These are phyloP conservation scores for Tribolium castaneum DNA, from an alignment of 1,140 invertebrate genomes.

Conservation along the genomic window DNA sequence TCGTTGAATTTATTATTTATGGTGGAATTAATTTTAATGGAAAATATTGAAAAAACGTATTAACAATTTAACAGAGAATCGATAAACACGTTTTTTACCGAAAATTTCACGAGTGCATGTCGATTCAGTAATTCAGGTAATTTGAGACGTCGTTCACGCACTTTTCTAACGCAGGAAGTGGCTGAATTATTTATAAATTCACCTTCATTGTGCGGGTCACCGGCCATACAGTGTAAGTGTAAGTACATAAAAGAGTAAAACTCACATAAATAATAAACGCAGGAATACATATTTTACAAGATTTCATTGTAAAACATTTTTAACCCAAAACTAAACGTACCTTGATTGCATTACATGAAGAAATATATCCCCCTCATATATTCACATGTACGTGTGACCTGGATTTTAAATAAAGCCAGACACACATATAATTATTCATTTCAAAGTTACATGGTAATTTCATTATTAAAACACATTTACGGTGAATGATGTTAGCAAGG, in stretches of 20 bases:
- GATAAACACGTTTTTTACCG: too few species aligned
- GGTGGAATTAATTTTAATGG: background rate
- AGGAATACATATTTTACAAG: background rate
- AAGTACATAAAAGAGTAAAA: background rate
- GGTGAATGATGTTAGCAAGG: too few species aligned
- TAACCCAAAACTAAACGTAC: background rate
- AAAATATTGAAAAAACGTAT: background rate
- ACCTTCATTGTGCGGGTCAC: conserved; percentile 39
- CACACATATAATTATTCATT: background rate
- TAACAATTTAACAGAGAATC: too few species aligned
- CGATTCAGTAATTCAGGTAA: conserved; percentile 29
- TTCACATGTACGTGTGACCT: background rate
- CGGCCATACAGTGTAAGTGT: conserved; percentile 15
- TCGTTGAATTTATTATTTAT: background rate
- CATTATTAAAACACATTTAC: too few species aligned
- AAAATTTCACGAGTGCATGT: conserved; percentile 12
- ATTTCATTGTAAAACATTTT: background rate
- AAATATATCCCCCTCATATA: background rate
- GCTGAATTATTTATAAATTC: conserved; percentile 51
- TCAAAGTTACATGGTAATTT: too few species aligned
- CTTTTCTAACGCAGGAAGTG: conserved; percentile 47
- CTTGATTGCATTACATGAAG: background rate
- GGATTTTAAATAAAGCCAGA: background rate
- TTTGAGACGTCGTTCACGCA: conserved; percentile 46
- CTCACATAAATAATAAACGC: background rate